Percentiles rank a stretch among this genome's conserved stretches.
Conservation (phyloP, 1,140 invertebrate genomes). For the Zaprionus capensis region DNA sequence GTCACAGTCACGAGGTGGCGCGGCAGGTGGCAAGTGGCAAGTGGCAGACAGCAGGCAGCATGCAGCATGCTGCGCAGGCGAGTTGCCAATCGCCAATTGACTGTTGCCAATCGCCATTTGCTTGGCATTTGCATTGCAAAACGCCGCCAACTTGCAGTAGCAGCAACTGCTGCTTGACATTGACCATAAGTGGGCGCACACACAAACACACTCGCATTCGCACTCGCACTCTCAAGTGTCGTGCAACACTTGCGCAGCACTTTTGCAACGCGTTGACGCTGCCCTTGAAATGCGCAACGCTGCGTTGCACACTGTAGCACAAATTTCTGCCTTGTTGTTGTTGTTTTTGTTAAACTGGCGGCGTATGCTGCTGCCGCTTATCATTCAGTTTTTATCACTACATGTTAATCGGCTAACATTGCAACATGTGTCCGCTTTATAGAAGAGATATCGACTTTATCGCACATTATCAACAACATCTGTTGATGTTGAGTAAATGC, state of each 20-base stretch:
- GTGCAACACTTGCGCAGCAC: slow-evolving; percentile 40
- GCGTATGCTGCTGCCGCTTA: neutral
- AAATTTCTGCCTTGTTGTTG: neutral
- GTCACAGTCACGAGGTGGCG: slow-evolving; percentile 17
- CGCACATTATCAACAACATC: neutral
- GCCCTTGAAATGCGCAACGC: slow-evolving; percentile 46
- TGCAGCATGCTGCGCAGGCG: slow-evolving; percentile 19
- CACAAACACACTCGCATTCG: neutral
- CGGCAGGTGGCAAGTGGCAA: neutral
- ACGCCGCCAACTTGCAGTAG: neutral
- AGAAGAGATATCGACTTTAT: neutral
- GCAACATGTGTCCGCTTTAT: neutral
- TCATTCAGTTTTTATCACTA: neutral
- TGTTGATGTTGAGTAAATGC: neutral
- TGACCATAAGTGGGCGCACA: slow-evolving; percentile 40
- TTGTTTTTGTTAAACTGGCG: neutral
- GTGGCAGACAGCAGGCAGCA: slow-evolving; percentile 31
- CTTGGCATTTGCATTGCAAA: slow-evolving; percentile 25
- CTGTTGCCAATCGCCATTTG: neutral
- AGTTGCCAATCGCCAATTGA: slow-evolving; percentile 4
- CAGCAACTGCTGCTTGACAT: slow-evolving; percentile 34
- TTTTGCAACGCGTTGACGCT: slow-evolving; percentile 25
- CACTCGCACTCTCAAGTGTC: slow-evolving; percentile 10
- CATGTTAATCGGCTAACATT: slow-evolving; percentile 1
- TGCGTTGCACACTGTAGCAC: neutral